Evolutionary conservation across 2,113 vertebrate species (phyloP), one percentile per base, ranked within the genome.

Genomic region (Pionites leucogaster): DNA sequence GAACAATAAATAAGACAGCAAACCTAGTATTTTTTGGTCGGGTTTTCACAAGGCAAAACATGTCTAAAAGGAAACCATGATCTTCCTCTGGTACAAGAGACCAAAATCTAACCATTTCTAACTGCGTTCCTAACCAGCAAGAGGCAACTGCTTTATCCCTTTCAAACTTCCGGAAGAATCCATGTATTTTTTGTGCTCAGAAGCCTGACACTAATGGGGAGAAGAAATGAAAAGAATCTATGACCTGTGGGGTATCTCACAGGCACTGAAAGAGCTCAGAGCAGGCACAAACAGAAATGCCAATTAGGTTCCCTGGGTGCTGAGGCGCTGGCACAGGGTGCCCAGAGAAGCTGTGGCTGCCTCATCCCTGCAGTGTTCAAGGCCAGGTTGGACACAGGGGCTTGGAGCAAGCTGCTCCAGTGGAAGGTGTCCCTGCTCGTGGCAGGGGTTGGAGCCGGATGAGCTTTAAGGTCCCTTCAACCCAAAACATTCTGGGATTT

Each of bases 1-100:
- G 18, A 79, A 33, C 74, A 69, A 87, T 77, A 91, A 84, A 90
- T 79, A 80, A 94, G 57, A 71, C 53, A 47, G 82, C 29, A 35
- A 50, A 90, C 72, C 25, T 10, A 12, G 44, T 49, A 6, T 12
- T 62, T 89, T 91, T 11, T 18, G 59, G 81, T 67, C 85, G 50
- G 63, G 33, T 67, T 95, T 62, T 64, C 67, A 41, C 4, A 16
- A 0, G 5, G 55, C 70, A 79, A 49, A 86, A 41, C 29, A 42
- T 28, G 29, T 13, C 52, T 10, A 5, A 60, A n/a, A 47, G 62
- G 55, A 89, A 79, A 27, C 5, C 24, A 2, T 1, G 22, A 33
- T n/a, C 33, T 59, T 41, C 23, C 42, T 70, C 27, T 28, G 59
- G 44, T 68, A 37, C 35, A 55, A 68, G 33, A 29, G 72, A 31